phyloP scores from a whole-genome alignment of 2,797 vertebrate genomes.

The Galagoides demidoff region DNA sequence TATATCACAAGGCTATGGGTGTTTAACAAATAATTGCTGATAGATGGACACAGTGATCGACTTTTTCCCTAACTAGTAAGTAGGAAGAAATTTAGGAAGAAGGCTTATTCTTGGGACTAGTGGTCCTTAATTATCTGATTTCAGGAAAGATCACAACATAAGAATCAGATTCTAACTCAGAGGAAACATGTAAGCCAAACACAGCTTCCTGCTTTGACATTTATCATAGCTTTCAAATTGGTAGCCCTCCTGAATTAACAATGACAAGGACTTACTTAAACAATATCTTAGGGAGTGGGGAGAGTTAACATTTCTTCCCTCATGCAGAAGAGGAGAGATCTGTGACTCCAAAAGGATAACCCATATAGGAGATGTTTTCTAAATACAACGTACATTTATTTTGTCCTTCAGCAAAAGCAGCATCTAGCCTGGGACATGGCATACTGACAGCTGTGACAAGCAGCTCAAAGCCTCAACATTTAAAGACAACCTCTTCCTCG shows the following conservation, averaged over 20 bases:
- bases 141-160: slow-evolving; percentile 33
- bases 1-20: not conserved
- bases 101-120: not conserved
- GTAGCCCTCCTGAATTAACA: not conserved
- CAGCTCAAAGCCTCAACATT: slow-evolving; percentile 10
- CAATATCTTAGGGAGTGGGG: not conserved
- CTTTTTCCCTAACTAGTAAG: slow-evolving; percentile 6
- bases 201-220: not conserved
- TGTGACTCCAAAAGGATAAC: slow-evolving; percentile 1
- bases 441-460: not conserved
- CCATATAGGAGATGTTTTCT: not conserved
- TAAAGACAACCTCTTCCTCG: not conserved
- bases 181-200: not conserved
- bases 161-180: not conserved
- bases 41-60: not conserved
- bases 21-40: not conserved
- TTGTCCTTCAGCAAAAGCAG: slow-evolving; percentile 32
- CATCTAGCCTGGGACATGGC: not conserved
- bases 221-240: not conserved
- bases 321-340: not conserved
- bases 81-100: not conserved
- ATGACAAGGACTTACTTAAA: not conserved
- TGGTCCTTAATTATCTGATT: not conserved
- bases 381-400: not conserved
- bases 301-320: not conserved